Evolutionary conservation across 1,140 invertebrate species (phyloP).

Genomic region (Scaptomyza hsui): DNA sequence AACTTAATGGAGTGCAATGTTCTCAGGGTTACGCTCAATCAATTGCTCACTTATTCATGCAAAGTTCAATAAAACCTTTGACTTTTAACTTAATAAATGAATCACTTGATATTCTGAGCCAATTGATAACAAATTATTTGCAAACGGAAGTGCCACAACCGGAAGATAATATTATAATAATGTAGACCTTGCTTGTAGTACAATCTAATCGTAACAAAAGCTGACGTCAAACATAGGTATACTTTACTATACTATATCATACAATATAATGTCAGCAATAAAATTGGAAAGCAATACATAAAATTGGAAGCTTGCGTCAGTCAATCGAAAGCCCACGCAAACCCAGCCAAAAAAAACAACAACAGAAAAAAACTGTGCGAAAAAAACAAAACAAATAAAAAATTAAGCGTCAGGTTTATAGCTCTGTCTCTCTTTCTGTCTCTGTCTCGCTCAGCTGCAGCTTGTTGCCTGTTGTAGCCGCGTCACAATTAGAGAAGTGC

Average conservation of each 20-base stretch:
- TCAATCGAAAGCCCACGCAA: constrained; percentile 48
- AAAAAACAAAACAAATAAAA: constrained; percentile 46
- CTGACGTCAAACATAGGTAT: constrained; percentile 29
- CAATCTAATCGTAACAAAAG: constrained; percentile 35
- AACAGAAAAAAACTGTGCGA: constrained; percentile 52
- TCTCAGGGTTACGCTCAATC: background rate
- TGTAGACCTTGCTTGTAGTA: background rate
- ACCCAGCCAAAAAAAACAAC: constrained; percentile 34
- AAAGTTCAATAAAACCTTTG: constrained; percentile 63
- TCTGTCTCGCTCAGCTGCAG: constrained; percentile 3
- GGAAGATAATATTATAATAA: constrained; percentile 30
- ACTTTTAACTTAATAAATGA: constrained; percentile 66
- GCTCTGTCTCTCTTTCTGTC: background rate
- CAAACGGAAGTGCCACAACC: constrained; percentile 57
- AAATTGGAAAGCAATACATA: constrained; percentile 53
- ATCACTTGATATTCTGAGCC: constrained; percentile 35
- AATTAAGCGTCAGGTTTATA: constrained; percentile 54
- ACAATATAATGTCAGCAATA: constrained; percentile 30
- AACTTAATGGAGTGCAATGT: constrained; percentile 35
- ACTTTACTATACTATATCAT: background rate
- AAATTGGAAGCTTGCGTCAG: constrained; percentile 66
- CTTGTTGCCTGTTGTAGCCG: constrained; percentile 32
- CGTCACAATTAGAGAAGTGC: constrained; percentile 76
- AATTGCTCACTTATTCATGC: constrained; percentile 28
- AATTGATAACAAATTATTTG: constrained; percentile 40